phyloP scores from a whole-genome alignment of 2,797 vertebrate genomes.

The Podarcis siculus region DNA sequence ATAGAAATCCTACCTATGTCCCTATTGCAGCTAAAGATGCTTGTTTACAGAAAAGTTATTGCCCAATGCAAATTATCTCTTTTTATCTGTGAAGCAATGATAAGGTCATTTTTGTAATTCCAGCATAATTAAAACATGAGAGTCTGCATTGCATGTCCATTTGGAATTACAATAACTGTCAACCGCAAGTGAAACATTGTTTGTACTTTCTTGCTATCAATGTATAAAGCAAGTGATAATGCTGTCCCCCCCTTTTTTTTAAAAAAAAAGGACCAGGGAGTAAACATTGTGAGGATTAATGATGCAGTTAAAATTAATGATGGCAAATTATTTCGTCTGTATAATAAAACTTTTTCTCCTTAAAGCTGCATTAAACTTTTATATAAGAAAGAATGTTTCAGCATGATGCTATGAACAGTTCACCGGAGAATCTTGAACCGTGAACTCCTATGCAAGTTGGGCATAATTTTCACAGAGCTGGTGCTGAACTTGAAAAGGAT shows the following conservation, averaged over 20 bases:
- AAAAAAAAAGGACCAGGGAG: neutral
- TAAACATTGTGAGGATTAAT: slow-evolving; percentile 5
- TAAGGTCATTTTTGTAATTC: slow-evolving; percentile 53
- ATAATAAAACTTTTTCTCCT: slow-evolving; percentile 27
- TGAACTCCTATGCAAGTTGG: neutral
- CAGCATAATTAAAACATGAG: slow-evolving; percentile 37
- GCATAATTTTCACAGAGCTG: neutral
- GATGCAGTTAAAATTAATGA: slow-evolving; percentile 46
- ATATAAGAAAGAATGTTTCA: slow-evolving; percentile 55
- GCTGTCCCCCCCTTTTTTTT: neutral
- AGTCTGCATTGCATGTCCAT: slow-evolving; percentile 23
- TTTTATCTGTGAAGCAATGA: slow-evolving; percentile 26
- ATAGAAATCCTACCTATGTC: slow-evolving; percentile 36
- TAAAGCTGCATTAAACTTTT: slow-evolving; percentile 43
- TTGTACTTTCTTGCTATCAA: neutral
- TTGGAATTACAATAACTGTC: slow-evolving; percentile 43
- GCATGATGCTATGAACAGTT: neutral
- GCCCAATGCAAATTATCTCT: slow-evolving; percentile 55
- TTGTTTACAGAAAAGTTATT: slow-evolving; percentile 57
- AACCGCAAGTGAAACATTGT: slow-evolving; percentile 45
- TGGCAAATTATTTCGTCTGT: slow-evolving; percentile 48
- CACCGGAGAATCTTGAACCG: neutral
- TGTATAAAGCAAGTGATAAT: slow-evolving; percentile 9
- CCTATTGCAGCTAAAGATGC: slow-evolving; percentile 42
- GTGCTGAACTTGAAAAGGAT: neutral